Evolutionary conservation across 2,113 vertebrate genomes (phyloP).

Genomic region (Pantherophis guttatus): DNA sequence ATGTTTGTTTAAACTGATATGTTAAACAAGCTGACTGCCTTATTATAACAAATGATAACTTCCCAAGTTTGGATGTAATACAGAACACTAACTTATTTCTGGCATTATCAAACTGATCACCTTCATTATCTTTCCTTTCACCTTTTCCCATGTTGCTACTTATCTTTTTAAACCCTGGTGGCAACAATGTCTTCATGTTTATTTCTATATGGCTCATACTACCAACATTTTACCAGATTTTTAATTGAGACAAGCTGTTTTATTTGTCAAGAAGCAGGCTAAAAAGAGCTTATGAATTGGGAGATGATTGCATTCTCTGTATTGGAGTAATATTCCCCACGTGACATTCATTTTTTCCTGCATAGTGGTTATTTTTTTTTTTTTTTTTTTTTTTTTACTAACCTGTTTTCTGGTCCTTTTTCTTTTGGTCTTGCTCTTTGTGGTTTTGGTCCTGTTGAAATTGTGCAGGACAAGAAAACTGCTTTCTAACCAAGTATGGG

Average conservation of each 20-base stretch:
- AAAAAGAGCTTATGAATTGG: not conserved
- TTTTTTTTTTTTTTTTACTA: conserved; percentile 17
- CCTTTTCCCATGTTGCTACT: not conserved
- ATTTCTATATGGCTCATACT: not conserved
- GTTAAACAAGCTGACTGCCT: not conserved
- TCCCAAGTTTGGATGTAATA: not conserved
- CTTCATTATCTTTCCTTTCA: not conserved
- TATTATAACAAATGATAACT: not conserved
- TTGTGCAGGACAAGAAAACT: conserved; percentile 81
- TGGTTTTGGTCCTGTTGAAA: conserved; percentile 75
- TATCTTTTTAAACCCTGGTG: not conserved
- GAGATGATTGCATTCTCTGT: not conserved
- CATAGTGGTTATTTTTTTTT: not conserved
- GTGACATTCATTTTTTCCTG: not conserved
- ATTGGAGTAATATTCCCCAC: not conserved
- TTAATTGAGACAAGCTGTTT: not conserved
- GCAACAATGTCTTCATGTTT: not conserved
- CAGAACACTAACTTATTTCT: not conserved
- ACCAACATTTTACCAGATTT: not conserved
- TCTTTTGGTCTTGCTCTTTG: conserved; percentile 78
- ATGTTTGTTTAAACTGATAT: not conserved
- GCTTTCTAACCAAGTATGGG: conserved; percentile 91
- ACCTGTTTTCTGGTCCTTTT: conserved; percentile 75
- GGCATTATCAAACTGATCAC: not conserved
- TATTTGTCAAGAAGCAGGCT: not conserved